These are phyloP conservation scores for Malachius bipustulatus DNA, from an alignment of 2,888 invertebrate genomes.

Conservation along the genomic window DNA sequence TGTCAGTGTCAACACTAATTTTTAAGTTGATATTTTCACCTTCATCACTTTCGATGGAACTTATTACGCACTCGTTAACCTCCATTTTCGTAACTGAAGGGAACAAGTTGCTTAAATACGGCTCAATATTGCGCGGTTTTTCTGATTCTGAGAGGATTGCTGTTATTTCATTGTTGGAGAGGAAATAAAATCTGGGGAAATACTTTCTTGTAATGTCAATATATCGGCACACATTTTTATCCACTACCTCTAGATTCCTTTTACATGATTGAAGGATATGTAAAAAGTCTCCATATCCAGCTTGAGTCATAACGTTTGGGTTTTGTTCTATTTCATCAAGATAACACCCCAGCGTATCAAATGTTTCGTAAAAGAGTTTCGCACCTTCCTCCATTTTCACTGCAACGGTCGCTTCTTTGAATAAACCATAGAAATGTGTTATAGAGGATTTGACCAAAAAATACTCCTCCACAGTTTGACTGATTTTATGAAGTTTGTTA, in stretches of 20 bases:
- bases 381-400: slow-evolving; percentile 36
- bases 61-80: slow-evolving; percentile 56
- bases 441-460: slow-evolving; percentile 68
- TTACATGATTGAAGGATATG: slow-evolving; percentile 55
- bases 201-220: slow-evolving; percentile 65
- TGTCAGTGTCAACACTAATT: slow-evolving; percentile 47
- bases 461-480: slow-evolving; percentile 63
- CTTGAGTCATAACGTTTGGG: slow-evolving; percentile 47
- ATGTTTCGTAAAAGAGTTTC: slow-evolving; percentile 26
- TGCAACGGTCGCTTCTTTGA: slow-evolving; percentile 65
- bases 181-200: slow-evolving; percentile 76
- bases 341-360: slow-evolving; percentile 22
- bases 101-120: slow-evolving; percentile 72
- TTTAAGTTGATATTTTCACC: slow-evolving; percentile 55
- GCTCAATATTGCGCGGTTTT: slow-evolving; percentile 65
- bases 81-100: slow-evolving; percentile 62
- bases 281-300: slow-evolving; percentile 48
- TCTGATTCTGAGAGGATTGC: slow-evolving; percentile 76
- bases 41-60: slow-evolving; percentile 58
- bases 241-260: slow-evolving; percentile 57
- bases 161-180: slow-evolving; percentile 78
- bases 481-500: slow-evolving; percentile 50
- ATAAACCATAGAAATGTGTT: slow-evolving; percentile 70
- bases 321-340: slow-evolving; percentile 38
- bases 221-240: slow-evolving; percentile 65